Conservation (phyloP, 2,797 vertebrate species). For the Rhinella marina region DNA sequence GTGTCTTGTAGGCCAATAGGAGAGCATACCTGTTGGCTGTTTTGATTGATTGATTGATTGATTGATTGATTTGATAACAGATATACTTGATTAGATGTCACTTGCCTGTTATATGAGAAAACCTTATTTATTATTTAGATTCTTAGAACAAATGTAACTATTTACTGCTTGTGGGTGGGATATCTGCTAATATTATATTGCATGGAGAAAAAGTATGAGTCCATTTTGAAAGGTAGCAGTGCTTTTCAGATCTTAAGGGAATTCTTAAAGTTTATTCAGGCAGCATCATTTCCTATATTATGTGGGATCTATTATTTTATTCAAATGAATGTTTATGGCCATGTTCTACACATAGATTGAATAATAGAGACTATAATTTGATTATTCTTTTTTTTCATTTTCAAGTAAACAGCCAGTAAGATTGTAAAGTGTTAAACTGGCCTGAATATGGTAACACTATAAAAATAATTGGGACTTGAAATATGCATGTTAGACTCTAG, state of each 20-base stretch:
- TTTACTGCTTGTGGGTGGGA: not conserved
- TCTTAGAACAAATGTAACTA: not conserved
- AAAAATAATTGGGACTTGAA: constrained; percentile 29
- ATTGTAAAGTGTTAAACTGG: constrained; percentile 36
- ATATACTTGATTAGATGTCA: not conserved
- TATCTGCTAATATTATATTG: not conserved
- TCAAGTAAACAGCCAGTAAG: constrained; percentile 21
- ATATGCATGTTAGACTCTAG: constrained; percentile 38
- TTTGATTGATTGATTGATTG: no score
- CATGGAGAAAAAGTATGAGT: not conserved
- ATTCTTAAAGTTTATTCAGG: not conserved
- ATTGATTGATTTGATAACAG: not conserved
- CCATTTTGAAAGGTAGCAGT: not conserved
- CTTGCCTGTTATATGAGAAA: not conserved
- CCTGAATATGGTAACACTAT: constrained; percentile 42
- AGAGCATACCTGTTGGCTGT: not conserved
- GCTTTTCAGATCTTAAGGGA: not conserved
- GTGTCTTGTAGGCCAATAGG: not conserved
- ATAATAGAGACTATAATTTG: not conserved
- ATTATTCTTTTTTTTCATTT: not conserved
- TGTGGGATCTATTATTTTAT: not conserved
- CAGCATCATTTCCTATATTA: not conserved
- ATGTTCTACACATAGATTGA: not conserved
- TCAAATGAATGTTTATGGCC: not conserved
- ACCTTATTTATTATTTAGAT: not conserved